A percentile compares a stretch with the other conserved stretches of the same genome.
phyloP scores from a whole-genome alignment of 2,888 invertebrate species.

The Amphipoea oculea region DNA sequence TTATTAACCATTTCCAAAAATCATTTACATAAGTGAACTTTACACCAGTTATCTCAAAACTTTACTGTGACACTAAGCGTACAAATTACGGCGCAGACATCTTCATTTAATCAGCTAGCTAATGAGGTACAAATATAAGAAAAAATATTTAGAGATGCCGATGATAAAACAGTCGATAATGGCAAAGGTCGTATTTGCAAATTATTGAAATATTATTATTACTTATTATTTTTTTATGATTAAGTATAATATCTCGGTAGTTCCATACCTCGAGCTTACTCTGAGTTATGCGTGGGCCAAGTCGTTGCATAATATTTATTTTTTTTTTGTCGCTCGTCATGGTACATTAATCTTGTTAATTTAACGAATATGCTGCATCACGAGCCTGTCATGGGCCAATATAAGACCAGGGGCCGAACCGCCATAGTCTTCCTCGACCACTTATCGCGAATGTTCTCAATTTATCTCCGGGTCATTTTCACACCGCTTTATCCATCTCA shows the following conservation, averaged over 20 bases:
- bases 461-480: constrained; percentile 31
- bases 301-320: constrained; percentile 8
- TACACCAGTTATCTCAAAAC: no score
- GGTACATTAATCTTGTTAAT: constrained; percentile 60
- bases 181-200: no score
- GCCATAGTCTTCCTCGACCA: constrained; percentile 32
- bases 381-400: constrained; percentile 55
- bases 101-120: no score
- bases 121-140: no score
- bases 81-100: no score
- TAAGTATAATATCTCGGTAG: neutral
- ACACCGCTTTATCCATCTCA: constrained; percentile 30
- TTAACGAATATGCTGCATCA: constrained; percentile 56
- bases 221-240: neutral
- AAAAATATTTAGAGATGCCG: no score
- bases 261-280: neutral
- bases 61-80: no score
- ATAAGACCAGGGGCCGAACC: constrained; percentile 29
- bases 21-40: no score
- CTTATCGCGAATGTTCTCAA: constrained; percentile 50
- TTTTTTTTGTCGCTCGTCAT: constrained; percentile 38
- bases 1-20: no score
- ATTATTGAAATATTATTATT: no score
- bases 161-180: no score
- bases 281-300: neutral